Evolutionary conservation across 2,113 vertebrate genomes (phyloP).

Genomic region (Panthera uncia): DNA sequence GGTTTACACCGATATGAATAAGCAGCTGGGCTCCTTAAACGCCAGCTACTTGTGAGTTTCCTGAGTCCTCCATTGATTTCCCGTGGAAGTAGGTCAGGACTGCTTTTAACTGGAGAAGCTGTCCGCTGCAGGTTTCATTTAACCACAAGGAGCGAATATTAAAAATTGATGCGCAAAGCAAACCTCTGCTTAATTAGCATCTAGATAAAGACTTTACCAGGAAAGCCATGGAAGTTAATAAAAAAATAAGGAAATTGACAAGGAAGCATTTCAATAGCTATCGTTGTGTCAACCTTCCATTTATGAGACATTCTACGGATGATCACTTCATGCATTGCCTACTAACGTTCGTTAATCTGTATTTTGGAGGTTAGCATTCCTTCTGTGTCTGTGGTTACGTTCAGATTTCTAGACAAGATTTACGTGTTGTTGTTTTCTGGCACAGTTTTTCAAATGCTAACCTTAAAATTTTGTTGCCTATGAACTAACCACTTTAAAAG

Average conservation of each 20-base stretch:
- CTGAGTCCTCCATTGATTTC: slow-evolving; percentile 79
- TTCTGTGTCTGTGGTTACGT: not conserved
- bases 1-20: not conserved
- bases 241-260: not conserved
- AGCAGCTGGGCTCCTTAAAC: slow-evolving; percentile 61
- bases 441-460: slow-evolving; percentile 20
- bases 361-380: not conserved
- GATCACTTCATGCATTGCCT: not conserved
- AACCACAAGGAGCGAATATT: slow-evolving; percentile 79
- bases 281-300: not conserved
- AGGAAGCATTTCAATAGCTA: not conserved
- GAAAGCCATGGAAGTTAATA: slow-evolving; percentile 54
- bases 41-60: slow-evolving; percentile 54
- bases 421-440: not conserved
- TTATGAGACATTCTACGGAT: not conserved
- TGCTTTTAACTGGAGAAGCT: slow-evolving; percentile 79
- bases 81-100: slow-evolving; percentile 84
- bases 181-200: slow-evolving; percentile 83
- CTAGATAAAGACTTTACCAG: slow-evolving; percentile 71
- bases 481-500: not conserved
- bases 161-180: slow-evolving; percentile 85
- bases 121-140: slow-evolving; percentile 77
- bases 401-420: not conserved
- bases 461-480: not conserved
- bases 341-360: not conserved